Conservation (phyloP, 2,888 invertebrate genomes). For the Adineta ricciae region DNA sequence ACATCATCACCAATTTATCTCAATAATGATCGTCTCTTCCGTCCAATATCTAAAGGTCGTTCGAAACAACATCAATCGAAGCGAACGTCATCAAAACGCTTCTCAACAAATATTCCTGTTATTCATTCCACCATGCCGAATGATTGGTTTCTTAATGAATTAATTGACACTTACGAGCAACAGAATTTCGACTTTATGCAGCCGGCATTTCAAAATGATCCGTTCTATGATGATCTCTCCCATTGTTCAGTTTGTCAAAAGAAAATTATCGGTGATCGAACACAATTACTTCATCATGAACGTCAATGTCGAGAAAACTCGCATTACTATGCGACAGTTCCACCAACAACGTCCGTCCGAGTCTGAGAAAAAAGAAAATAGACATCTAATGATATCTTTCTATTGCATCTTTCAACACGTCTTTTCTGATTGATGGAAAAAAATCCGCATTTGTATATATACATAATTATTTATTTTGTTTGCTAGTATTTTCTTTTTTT, state of each 20-base stretch:
- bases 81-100: not conserved
- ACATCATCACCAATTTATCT: not conserved
- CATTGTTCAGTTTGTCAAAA: constrained; percentile 10
- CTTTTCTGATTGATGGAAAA: not conserved
- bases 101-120: not conserved
- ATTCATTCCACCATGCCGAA: not conserved
- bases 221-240: not conserved
- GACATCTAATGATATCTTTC: not conserved
- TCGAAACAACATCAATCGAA: not conserved
- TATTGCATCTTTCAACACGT: not conserved
- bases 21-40: not conserved
- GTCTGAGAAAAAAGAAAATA: not conserved
- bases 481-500: not conserved
- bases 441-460: not conserved
- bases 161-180: not conserved
- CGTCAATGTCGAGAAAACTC: not conserved
- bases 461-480: not conserved
- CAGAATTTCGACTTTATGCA: not conserved
- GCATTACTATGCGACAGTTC: not conserved
- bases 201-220: not conserved
- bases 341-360: not conserved
- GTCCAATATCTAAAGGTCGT: not conserved
- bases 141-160: not conserved
- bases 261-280: not conserved
- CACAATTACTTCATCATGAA: not conserved